phyloP scores from a whole-genome alignment of 2,113 vertebrate genomes.

The Desmodus rotundus region DNA sequence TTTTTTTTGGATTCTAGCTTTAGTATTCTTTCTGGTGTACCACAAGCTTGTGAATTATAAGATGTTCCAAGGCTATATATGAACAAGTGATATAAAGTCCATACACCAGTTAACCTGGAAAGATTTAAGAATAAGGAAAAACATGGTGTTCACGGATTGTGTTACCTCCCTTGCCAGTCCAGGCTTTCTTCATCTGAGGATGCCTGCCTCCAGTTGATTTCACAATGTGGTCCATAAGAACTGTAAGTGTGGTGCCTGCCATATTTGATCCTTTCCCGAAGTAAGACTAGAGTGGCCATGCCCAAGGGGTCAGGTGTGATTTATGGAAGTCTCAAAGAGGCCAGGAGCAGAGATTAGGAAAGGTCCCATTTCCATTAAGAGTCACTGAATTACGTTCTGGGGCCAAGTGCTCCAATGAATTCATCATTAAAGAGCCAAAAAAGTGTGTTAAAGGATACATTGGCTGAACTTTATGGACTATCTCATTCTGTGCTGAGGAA shows the following conservation, averaged over 20 bases:
- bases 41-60: not conserved
- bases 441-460: slow-evolving; percentile 77
- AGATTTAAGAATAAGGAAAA: not conserved
- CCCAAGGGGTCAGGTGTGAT: not conserved
- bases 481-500: slow-evolving; percentile 68
- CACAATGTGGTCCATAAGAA: not conserved
- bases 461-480: slow-evolving; percentile 73
- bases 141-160: not conserved
- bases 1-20: not conserved
- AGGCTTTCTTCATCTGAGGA: not conserved
- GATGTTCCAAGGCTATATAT: not conserved
- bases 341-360: slow-evolving; percentile 1
- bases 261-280: slow-evolving; percentile 31
- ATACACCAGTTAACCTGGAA: not conserved
- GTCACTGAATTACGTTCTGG: slow-evolving; percentile 73
- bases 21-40: not conserved
- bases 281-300: not conserved
- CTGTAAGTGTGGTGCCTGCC: not conserved
- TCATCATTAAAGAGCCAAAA: slow-evolving; percentile 78
- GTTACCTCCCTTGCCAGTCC: not conserved
- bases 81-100: not conserved
- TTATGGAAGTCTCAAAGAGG: slow-evolving; percentile 4
- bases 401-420: slow-evolving; percentile 74
- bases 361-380: slow-evolving; percentile 64
- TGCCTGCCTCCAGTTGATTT: not conserved